These are phyloP conservation scores for Dorcus hopei DNA, from an alignment of 2,888 invertebrate genomes.

Conservation along the genomic window DNA sequence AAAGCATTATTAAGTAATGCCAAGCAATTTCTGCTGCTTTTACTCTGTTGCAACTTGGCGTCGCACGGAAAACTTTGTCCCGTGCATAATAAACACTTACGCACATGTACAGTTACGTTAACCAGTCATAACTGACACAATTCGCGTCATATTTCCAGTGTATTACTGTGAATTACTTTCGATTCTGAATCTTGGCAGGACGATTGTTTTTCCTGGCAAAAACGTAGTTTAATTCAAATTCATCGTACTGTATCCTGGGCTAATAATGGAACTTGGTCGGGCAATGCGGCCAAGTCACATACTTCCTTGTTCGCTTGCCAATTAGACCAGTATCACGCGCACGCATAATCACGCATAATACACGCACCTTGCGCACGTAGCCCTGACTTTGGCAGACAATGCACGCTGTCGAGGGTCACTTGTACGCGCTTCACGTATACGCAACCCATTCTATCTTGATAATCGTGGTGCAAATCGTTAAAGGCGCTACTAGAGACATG, in stretches of 20 bases:
- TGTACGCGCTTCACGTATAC: slow-evolving; percentile 10
- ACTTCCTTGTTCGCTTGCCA: slow-evolving; percentile 40
- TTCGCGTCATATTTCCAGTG: no score
- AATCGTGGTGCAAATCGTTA: slow-evolving; percentile 26
- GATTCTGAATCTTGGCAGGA: no score
- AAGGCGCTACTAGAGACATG: slow-evolving; percentile 24
- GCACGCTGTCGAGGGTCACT: slow-evolving; percentile 15
- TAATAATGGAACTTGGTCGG: slow-evolving; percentile 2
- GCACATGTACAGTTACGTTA: no score
- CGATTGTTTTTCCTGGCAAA: no score
- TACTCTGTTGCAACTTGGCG: no score
- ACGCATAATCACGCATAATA: slow-evolving; percentile 33
- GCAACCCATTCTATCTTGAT: slow-evolving; percentile 24
- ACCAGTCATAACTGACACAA: no score
- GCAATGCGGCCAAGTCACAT: slow-evolving; percentile 10
- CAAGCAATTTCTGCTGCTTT: no score
- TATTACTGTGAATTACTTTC: no score
- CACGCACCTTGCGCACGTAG: slow-evolving; percentile 34
- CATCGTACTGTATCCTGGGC: background rate
- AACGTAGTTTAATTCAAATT: no score
- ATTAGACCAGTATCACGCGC: slow-evolving; percentile 42
- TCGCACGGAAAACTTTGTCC: no score
- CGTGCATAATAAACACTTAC: no score
- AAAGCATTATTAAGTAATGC: no score
- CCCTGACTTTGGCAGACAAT: slow-evolving; percentile 26